Evolutionary conservation across 2,797 vertebrate species (phyloP).

Genomic region (Pangasius macronema): DNA sequence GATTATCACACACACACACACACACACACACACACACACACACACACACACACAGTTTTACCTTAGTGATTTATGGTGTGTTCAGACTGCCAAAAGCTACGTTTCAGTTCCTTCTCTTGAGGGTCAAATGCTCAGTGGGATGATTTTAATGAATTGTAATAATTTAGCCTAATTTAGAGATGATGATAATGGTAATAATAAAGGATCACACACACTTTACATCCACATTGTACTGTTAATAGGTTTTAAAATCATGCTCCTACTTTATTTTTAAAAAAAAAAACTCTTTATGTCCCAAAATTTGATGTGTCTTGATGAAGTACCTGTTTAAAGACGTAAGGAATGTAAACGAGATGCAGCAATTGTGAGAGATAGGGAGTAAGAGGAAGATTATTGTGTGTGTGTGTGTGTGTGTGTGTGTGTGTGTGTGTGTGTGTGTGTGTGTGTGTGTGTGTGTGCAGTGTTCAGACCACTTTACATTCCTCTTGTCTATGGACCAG

Average conservation of each 20-base stretch:
- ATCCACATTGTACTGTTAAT: background rate
- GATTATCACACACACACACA: too few relatives aligned
- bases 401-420: conserved; percentile 20
- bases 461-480: background rate
- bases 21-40: too few relatives aligned
- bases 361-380: background rate
- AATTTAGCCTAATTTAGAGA: background rate
- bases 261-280: too few relatives aligned
- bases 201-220: background rate
- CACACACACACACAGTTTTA: too few relatives aligned
- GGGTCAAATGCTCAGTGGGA: background rate
- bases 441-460: background rate
- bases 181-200: background rate
- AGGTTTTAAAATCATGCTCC: background rate
- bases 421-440: background rate
- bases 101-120: background rate
- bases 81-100: conserved; percentile 28
- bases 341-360: background rate
- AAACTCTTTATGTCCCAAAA: too few relatives aligned
- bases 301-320: too few relatives aligned
- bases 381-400: background rate
- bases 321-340: too few relatives aligned
- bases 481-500: background rate
- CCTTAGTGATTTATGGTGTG: conserved; percentile 10
- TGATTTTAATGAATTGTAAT: background rate